phyloP scores from a whole-genome alignment of 2,113 vertebrate genomes.

The Ophthalmolycus amberensis region DNA sequence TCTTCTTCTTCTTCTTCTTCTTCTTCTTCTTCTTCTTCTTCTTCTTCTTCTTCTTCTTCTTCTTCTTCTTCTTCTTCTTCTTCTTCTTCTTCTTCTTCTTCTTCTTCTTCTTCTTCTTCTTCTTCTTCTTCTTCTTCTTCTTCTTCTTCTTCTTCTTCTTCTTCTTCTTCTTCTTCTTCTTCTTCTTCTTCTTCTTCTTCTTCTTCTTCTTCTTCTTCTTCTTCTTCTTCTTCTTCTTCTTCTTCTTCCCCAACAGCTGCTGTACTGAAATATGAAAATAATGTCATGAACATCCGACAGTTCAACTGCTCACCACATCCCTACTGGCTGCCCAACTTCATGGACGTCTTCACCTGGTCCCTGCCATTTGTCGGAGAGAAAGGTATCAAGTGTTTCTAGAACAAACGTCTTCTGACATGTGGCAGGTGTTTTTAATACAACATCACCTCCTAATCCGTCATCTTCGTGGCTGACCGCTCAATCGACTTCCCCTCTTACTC shows the following conservation, averaged over 20 bases:
- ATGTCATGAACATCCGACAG: conserved; percentile 90
- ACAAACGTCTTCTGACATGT: background rate
- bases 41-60: too few species aligned
- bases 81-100: too few species aligned
- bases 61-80: too few species aligned
- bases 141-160: too few species aligned
- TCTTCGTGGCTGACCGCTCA: background rate
- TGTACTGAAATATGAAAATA: conserved; percentile 88
- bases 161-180: too few species aligned
- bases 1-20: too few species aligned
- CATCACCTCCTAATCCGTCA: background rate
- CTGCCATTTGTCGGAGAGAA: conserved; percentile 88
- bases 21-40: too few species aligned
- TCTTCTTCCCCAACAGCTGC: conserved; percentile 76
- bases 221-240: conserved; percentile 23
- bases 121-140: too few species aligned
- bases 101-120: too few species aligned
- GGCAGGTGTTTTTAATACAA: conserved; percentile 3
- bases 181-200: too few species aligned
- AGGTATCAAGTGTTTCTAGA: conserved; percentile 64
- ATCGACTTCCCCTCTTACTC: background rate
- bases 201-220: background rate
- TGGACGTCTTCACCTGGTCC: conserved; percentile 91
- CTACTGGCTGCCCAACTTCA: conserved; percentile 89
- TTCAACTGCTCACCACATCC: conserved; percentile 89